These are phyloP conservation scores for Quadroppia sp. DNA, from an alignment of 2,888 invertebrate genomes.

Conservation along the genomic window DNA sequence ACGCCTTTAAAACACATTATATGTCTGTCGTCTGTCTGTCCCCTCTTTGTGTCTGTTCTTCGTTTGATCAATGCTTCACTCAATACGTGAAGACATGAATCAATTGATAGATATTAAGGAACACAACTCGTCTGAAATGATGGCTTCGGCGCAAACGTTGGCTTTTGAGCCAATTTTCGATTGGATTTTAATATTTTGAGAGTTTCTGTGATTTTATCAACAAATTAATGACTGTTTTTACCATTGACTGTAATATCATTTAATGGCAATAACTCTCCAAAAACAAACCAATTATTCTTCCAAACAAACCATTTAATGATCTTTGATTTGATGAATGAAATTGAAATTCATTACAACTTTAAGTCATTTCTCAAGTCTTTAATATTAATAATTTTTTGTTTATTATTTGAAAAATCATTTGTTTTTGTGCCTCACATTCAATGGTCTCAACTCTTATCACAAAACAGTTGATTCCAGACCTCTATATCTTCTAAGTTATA, in stretches of 20 bases:
- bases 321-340: not conserved
- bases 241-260: not conserved
- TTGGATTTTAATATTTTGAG: not conserved
- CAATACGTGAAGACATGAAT: not conserved
- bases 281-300: not conserved
- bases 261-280: conserved; percentile 10
- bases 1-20: conserved; percentile 33
- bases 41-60: not conserved
- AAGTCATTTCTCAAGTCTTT: not conserved
- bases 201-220: conserved; percentile 20
- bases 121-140: not conserved
- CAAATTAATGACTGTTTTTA: not conserved
- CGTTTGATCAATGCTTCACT: not conserved
- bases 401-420: not conserved
- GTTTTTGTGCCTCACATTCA: not conserved
- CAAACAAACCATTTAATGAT: not conserved
- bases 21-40: not conserved
- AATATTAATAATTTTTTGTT: not conserved
- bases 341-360: not conserved
- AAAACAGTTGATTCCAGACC: not conserved
- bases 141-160: not conserved
- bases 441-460: not conserved
- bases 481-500: not conserved
- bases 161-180: conserved; percentile 4
- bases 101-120: not conserved